Conservation (phyloP, 2,113 vertebrate genomes). For the Nycticryphes semicollaris region DNA sequence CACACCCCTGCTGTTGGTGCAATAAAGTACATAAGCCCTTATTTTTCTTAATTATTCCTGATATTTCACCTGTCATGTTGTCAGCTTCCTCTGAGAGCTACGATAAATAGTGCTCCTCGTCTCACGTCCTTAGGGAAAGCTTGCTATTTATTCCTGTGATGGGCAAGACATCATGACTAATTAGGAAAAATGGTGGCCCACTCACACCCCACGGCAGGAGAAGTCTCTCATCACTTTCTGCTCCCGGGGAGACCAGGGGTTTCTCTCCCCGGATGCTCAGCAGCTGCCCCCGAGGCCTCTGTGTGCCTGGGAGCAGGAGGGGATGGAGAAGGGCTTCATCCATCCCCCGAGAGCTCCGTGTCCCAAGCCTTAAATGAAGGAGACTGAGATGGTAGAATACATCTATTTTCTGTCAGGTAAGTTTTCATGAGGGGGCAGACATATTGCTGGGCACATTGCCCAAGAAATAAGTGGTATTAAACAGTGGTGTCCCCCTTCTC, state of each 20-base stretch:
- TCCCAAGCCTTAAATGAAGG: background rate
- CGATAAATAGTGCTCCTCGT: conserved; percentile 77
- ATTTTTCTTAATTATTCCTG: conserved; percentile 84
- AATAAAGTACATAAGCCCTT: conserved; percentile 46
- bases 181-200: conserved; percentile 76
- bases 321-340: background rate
- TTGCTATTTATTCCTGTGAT: conserved; percentile 80
- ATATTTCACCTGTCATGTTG: conserved; percentile 73
- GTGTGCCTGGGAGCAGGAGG: background rate
- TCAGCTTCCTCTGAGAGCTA: conserved; percentile 76
- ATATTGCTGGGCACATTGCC: rapidly evolving
- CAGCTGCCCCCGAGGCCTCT: background rate
- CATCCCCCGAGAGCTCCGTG: rapidly evolving
- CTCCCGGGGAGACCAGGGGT: rapidly evolving
- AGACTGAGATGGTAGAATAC: rapidly evolving
- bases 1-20: conserved; percentile 6
- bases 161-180: conserved; percentile 77
- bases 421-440: rapidly evolving
- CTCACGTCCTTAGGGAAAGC: conserved; percentile 74
- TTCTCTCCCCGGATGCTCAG: background rate
- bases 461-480: background rate
- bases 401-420: rapidly evolving
- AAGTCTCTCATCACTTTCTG: background rate
- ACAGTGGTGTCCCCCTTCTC: rapidly evolving
- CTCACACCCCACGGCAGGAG: conserved; percentile 36